Conservation (phyloP, 2,888 invertebrate species). For the Apamea sordens region DNA sequence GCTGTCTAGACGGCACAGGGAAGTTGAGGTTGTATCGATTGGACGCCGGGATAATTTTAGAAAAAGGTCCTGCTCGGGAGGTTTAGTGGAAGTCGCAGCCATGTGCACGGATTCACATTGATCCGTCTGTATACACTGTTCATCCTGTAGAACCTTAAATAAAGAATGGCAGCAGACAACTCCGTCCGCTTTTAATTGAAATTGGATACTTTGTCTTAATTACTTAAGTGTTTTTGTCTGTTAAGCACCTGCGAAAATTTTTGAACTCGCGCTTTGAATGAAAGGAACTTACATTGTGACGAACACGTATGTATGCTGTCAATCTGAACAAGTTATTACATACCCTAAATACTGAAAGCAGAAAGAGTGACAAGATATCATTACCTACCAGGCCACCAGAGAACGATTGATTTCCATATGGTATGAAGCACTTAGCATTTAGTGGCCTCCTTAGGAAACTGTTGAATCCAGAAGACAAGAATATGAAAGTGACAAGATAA, state of each 20-base stretch:
- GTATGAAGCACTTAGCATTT: not conserved
- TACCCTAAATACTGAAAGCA: not conserved
- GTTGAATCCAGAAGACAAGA: not conserved
- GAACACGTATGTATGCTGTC: not conserved
- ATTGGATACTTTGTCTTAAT: constrained; percentile 34
- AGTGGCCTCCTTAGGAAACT: not conserved
- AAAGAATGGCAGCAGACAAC: constrained; percentile 10
- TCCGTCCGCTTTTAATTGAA: constrained; percentile 25
- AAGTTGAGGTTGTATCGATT: constrained; percentile 80
- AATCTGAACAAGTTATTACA: constrained; percentile 12
- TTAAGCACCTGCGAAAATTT: not conserved
- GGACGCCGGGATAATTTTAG: constrained; percentile 80
- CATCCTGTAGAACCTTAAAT: not conserved
- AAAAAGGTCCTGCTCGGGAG: constrained; percentile 67
- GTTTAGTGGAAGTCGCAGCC: constrained; percentile 35
- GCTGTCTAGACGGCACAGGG: constrained; percentile 82
- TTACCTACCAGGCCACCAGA: not conserved
- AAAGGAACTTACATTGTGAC: constrained; percentile 7
- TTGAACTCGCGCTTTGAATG: not conserved
- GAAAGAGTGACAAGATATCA: not conserved
- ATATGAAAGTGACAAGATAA: too few relatives aligned
- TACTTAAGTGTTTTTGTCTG: constrained; percentile 12
- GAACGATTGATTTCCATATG: not conserved
- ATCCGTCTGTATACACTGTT: constrained; percentile 4
- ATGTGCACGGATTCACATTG: constrained; percentile 39